Evolutionary conservation across 2,888 invertebrate species (phyloP).

Genomic region (Saturnia pavonia): DNA sequence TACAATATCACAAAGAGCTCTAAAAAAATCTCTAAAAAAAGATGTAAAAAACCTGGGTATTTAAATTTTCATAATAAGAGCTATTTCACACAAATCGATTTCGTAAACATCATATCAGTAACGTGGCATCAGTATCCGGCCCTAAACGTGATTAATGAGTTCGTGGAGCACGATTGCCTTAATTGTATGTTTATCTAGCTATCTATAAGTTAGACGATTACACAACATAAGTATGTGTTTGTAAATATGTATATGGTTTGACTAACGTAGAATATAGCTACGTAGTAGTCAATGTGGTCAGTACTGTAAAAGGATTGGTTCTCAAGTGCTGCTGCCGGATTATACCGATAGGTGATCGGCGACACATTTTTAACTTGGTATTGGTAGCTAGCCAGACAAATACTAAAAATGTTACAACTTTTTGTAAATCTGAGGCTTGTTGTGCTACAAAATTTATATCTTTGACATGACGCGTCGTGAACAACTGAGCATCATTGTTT

Average conservation of each 20-base stretch:
- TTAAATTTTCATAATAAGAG: not conserved
- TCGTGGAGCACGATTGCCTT: conserved; percentile 30
- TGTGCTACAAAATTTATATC: too few species aligned
- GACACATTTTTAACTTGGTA: not conserved
- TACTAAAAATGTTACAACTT: not conserved
- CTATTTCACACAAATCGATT: not conserved
- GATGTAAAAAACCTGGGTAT: not conserved
- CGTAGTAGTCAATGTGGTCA: not conserved
- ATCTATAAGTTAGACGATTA: not conserved
- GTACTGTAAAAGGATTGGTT: not conserved
- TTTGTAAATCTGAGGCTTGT: too few species aligned
- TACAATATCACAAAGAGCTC: not conserved
- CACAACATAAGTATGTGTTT: not conserved
- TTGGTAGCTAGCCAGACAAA: not conserved
- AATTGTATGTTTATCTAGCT: conserved; percentile 19
- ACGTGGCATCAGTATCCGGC: conserved; percentile 11
- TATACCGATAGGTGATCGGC: not conserved
- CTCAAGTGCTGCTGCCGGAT: not conserved
- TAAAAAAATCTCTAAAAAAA: not conserved
- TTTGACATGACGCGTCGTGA: too few species aligned
- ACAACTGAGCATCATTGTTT: too few species aligned
- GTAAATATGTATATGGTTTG: not conserved
- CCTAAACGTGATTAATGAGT: conserved; percentile 19
- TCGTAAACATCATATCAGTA: not conserved
- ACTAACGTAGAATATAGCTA: not conserved